phyloP scores from a whole-genome alignment of 1,140 invertebrate species.

The Gerris buenoi region DNA sequence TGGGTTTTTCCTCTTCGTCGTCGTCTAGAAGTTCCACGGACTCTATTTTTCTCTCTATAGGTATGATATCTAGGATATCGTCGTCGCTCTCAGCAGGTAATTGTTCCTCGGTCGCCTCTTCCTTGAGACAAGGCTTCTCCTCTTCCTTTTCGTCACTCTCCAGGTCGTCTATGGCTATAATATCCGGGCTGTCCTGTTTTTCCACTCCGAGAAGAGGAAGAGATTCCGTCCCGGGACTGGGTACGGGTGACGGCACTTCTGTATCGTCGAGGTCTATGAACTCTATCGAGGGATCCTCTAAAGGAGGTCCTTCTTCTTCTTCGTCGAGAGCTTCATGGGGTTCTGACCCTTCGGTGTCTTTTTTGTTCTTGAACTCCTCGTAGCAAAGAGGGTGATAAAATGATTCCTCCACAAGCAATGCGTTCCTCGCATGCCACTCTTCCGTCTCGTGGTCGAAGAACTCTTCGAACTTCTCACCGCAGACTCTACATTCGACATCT shows the following conservation, averaged over 20 bases:
- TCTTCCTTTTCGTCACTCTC: neutral
- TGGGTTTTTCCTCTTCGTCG: constrained; percentile 9
- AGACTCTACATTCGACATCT: constrained; percentile 61
- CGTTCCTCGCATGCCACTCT: constrained; percentile 84
- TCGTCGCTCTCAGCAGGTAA: constrained; percentile 13
- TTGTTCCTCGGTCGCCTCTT: neutral
- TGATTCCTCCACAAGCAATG: constrained; percentile 56
- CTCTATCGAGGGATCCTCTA: neutral
- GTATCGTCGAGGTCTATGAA: neutral
- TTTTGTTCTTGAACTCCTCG: constrained; percentile 65
- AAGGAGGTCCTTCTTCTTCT: neutral
- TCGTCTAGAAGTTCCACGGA: constrained; percentile 11
- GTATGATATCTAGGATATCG: constrained; percentile 13
- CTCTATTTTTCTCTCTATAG: constrained; percentile 12
- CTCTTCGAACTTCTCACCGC: constrained; percentile 78
- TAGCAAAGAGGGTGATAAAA: constrained; percentile 83
- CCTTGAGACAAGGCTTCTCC: neutral
- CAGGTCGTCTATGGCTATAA: neutral
- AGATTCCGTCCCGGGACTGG: neutral
- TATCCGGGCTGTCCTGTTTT: neutral
- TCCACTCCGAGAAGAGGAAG: neutral
- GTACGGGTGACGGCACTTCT: neutral
- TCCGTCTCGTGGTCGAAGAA: constrained; percentile 91
- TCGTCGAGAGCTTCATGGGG: neutral
- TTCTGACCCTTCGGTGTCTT: constrained; percentile 2